Conservation (phyloP, 2,797 vertebrate species). For the Amphiprion clarkii region DNA sequence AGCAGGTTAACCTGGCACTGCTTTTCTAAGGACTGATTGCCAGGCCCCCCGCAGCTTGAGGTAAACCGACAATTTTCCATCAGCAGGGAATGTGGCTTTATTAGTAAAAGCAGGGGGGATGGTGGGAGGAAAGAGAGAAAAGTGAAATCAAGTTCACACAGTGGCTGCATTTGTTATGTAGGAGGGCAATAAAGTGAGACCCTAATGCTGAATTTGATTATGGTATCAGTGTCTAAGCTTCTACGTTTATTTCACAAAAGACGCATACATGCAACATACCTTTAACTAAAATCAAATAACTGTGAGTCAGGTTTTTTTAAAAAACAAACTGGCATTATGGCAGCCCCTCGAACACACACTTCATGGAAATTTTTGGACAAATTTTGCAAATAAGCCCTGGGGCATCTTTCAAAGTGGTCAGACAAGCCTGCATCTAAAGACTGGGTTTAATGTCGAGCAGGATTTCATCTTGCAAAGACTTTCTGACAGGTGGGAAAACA, state of each 20-base stretch:
- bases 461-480: slow-evolving; percentile 60
- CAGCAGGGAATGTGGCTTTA: slow-evolving; percentile 92
- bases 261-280: slow-evolving; percentile 4
- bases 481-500: slow-evolving; percentile 80
- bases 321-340: neutral
- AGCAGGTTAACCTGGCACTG: slow-evolving; percentile 94
- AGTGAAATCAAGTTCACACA: slow-evolving; percentile 80
- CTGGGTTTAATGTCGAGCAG: slow-evolving; percentile 59
- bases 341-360: neutral
- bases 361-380: slow-evolving; percentile 1
- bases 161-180: slow-evolving; percentile 58
- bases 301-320: neutral
- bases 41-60: slow-evolving; percentile 89
- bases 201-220: slow-evolving; percentile 58
- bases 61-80: slow-evolving; percentile 95
- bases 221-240: slow-evolving; percentile 32
- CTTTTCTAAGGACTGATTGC: slow-evolving; percentile 94
- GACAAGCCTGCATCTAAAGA: slow-evolving; percentile 47
- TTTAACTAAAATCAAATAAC: neutral
- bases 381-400: slow-evolving; percentile 29
- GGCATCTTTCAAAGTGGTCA: slow-evolving; percentile 34
- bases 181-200: slow-evolving; percentile 48
- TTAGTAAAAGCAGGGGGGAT: slow-evolving; percentile 85
- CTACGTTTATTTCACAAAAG: slow-evolving; percentile 6
- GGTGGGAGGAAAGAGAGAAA: slow-evolving; percentile 64